Conservation (phyloP, 2,113 vertebrate species). For the Hemibagrus wyckioides region DNA sequence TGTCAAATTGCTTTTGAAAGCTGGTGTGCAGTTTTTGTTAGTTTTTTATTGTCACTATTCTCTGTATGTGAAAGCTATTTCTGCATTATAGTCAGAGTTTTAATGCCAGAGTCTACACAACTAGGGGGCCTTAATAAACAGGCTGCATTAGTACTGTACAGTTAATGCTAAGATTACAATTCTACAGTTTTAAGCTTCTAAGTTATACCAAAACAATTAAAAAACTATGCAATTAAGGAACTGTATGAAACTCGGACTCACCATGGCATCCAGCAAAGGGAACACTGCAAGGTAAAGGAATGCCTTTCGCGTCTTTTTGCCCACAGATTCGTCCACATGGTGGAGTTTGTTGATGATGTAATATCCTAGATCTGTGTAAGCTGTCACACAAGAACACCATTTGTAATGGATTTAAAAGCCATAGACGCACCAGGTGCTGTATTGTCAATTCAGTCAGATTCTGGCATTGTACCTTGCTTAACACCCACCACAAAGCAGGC, state of each 20-base stretch:
- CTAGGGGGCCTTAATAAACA: neutral
- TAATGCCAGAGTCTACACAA: neutral
- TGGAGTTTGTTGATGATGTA: constrained; percentile 99
- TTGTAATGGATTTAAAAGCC: neutral
- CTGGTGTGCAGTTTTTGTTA: neutral
- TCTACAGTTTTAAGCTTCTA: neutral
- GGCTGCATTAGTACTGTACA: no score
- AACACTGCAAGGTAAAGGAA: constrained; percentile 96
- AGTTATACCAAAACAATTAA: neutral
- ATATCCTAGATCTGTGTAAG: constrained; percentile 86
- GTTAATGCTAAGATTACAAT: neutral
- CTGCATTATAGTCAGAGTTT: neutral
- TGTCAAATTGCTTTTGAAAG: neutral
- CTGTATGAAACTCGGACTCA: constrained; percentile 68
- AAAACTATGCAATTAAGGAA: neutral
- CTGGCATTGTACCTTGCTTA: neutral
- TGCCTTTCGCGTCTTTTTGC: constrained; percentile 90
- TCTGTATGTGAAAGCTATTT: neutral
- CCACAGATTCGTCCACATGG: constrained; percentile 96
- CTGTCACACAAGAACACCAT: constrained; percentile 64
- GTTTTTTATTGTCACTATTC: neutral
- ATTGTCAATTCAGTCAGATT: neutral
- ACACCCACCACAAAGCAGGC: neutral
- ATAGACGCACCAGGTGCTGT: neutral
- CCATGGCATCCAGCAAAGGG: constrained; percentile 96